Evolutionary conservation across 2,113 vertebrate species (phyloP).

Genomic region (Rhipidura dahli): DNA sequence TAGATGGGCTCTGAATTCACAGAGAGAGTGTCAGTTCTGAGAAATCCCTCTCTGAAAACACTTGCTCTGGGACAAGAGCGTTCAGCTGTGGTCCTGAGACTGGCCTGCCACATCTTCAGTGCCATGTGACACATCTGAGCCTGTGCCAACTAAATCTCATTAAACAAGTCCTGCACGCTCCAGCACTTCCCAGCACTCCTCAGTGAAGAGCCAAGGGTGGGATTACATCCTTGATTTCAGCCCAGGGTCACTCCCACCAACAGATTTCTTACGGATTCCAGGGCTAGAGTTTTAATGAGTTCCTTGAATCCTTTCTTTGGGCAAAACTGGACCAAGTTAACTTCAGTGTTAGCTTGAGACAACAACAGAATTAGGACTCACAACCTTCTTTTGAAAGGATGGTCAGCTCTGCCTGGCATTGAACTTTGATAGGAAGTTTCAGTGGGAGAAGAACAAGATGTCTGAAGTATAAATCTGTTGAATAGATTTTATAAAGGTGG

Average conservation of each 20-base stretch:
- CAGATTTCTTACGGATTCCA: not conserved
- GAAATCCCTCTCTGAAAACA: not conserved
- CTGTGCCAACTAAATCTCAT: not conserved
- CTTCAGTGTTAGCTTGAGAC: not conserved
- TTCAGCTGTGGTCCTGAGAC: not conserved
- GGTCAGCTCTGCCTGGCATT: not conserved
- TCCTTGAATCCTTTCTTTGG: not conserved
- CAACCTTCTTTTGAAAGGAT: not conserved
- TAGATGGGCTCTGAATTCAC: not conserved
- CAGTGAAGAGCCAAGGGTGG: not conserved
- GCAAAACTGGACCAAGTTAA: not conserved
- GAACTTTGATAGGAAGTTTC: not conserved
- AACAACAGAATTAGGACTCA: not conserved
- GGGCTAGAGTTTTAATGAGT: not conserved
- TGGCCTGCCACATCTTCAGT: not conserved
- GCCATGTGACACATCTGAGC: accelerated
- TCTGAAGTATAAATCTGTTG: not conserved
- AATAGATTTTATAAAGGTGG: not conserved
- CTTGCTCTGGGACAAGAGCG: not conserved
- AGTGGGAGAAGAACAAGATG: not conserved
- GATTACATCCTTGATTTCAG: not conserved
- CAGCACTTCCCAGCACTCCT: not conserved
- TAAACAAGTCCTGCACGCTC: not conserved
- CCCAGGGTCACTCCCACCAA: not conserved
- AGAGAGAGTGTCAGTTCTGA: not conserved